Evolutionary conservation across 2,113 vertebrate species (phyloP).

Genomic region (Hirundichthys speculiger): DNA sequence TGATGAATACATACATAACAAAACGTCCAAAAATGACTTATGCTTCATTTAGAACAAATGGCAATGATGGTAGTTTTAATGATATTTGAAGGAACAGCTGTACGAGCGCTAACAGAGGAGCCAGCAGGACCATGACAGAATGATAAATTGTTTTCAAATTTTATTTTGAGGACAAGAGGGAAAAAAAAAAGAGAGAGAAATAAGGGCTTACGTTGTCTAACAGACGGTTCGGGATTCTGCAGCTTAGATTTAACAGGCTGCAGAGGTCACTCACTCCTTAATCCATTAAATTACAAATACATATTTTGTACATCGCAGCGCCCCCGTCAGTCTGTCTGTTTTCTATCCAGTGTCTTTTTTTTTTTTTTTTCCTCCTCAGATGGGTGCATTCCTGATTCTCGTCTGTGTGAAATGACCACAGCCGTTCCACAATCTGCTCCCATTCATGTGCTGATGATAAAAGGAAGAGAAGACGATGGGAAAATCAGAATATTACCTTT

Average conservation of each 20-base stretch:
- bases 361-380: not conserved
- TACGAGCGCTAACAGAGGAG: constrained; percentile 7
- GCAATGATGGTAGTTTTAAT: too few species aligned
- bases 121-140: constrained; percentile 37
- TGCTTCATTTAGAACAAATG: not conserved
- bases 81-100: not conserved
- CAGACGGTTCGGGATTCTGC: constrained; percentile 63
- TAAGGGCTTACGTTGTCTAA: constrained; percentile 58
- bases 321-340: not conserved
- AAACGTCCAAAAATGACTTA: not conserved
- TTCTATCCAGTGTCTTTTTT: not conserved
- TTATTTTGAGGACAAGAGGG: constrained; percentile 14
- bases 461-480: constrained; percentile 12
- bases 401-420: not conserved
- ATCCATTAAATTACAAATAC: constrained; percentile 65
- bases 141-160: constrained; percentile 61
- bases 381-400: not conserved
- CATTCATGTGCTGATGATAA: constrained; percentile 16
- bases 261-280: constrained; percentile 56
- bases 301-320: constrained; percentile 34
- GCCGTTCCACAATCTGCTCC: constrained; percentile 20
- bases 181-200: constrained; percentile 23
- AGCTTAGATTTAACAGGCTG: constrained; percentile 60
- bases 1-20: not conserved
- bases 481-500: constrained; percentile 62